phyloP scores from a whole-genome alignment of 2,113 vertebrate species.

The Thamnaconus septentrionalis region DNA sequence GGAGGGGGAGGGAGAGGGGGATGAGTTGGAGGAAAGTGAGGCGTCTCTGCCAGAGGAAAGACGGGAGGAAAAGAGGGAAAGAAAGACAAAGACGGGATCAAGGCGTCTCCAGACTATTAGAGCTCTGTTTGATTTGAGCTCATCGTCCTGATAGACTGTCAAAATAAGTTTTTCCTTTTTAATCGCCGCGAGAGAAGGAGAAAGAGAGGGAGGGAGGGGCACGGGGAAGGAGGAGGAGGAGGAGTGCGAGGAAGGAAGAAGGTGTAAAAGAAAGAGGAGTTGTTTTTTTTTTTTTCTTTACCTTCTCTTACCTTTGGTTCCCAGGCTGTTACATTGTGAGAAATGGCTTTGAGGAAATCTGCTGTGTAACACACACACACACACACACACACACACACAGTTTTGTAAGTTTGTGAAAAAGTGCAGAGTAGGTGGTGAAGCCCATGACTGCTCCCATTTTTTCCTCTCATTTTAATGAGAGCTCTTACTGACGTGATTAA shows the following conservation, averaged over 20 bases:
- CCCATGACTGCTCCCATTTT: too few species aligned
- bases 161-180: slow-evolving; percentile 41
- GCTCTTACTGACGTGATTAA: too few species aligned
- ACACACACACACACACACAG: background rate
- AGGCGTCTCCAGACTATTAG: slow-evolving; percentile 41
- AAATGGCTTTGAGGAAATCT: slow-evolving; percentile 50
- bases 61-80: slow-evolving; percentile 5
- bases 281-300: background rate
- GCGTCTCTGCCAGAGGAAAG: slow-evolving; percentile 23
- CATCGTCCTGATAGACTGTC: slow-evolving; percentile 49
- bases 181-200: background rate
- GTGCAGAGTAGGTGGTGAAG: too few species aligned
- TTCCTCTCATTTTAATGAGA: too few species aligned
- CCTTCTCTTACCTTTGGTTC: slow-evolving; percentile 44
- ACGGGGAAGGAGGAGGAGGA: background rate
- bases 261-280: background rate
- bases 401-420: background rate
- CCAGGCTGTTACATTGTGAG: slow-evolving; percentile 52
- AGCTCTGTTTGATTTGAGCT: slow-evolving; percentile 57
- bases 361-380: background rate
- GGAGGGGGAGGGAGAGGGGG: too few species aligned
- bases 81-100: slow-evolving; percentile 36
- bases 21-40: background rate
- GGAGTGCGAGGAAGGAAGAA: background rate
- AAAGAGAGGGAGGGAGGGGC: too few species aligned